Evolutionary conservation across 2,888 invertebrate genomes (phyloP).

Genomic region (Amblyjoppa fuscipennis): DNA sequence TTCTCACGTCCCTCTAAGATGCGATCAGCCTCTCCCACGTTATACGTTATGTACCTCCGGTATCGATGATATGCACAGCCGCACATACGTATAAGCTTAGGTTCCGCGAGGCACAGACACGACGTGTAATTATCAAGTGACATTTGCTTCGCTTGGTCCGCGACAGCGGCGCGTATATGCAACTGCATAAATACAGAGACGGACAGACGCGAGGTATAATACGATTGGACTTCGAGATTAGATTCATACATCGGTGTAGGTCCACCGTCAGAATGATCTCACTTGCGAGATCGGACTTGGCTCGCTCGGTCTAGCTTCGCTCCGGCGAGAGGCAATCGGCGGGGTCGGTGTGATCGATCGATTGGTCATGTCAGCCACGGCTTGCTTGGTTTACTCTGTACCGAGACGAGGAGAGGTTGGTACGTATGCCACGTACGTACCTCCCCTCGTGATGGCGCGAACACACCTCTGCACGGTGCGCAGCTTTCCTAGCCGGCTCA

Average conservation of each 20-base stretch:
- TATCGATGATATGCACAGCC: constrained; percentile 10
- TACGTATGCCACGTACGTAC: constrained; percentile 59
- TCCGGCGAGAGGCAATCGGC: constrained; percentile 50
- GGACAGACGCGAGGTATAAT: constrained; percentile 46
- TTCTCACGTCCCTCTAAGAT: constrained; percentile 69
- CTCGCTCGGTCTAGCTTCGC: constrained; percentile 33
- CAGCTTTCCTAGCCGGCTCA: constrained; percentile 24
- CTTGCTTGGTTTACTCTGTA: constrained; percentile 45
- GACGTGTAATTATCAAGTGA: constrained; percentile 69
- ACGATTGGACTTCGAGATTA: constrained; percentile 61
- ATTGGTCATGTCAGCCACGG: constrained; percentile 64
- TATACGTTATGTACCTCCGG: constrained; percentile 49
- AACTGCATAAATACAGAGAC: constrained; percentile 42
- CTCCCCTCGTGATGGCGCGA: constrained; percentile 68
- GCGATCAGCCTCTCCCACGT: constrained; percentile 66
- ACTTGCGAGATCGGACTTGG: constrained; percentile 46
- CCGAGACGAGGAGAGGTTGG: constrained; percentile 57
- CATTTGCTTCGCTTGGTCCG: constrained; percentile 60
- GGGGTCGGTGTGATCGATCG: constrained; percentile 68
- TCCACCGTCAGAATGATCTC: constrained; percentile 58
- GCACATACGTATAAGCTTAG: neutral
- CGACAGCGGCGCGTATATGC: constrained; percentile 36
- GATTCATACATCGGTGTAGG: constrained; percentile 53
- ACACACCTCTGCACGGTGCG: constrained; percentile 61
- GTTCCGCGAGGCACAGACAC: constrained; percentile 42